These are phyloP conservation scores for Drosophila cardini DNA, from an alignment of 1,140 invertebrate species.

Conservation along the genomic window DNA sequence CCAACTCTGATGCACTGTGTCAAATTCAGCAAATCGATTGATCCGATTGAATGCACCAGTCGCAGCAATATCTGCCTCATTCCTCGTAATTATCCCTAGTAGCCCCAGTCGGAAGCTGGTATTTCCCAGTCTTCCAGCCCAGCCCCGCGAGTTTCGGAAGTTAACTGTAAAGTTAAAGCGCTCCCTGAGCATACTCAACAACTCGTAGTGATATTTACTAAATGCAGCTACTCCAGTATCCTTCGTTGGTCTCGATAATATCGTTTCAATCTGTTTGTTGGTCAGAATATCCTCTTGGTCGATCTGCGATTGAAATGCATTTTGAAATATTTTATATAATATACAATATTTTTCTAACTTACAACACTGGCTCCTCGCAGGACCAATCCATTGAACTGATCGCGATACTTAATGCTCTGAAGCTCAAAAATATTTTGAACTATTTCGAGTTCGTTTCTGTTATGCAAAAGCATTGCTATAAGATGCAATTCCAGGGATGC, in stretches of 20 bases:
- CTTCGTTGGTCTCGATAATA: slow-evolving; percentile 63
- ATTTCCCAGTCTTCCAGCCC: slow-evolving; percentile 76
- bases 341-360: slow-evolving; percentile 26
- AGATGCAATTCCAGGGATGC: slow-evolving; percentile 53
- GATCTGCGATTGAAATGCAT: slow-evolving; percentile 48
- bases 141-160: slow-evolving; percentile 79
- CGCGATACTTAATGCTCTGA: slow-evolving; percentile 60
- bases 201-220: slow-evolving; percentile 76
- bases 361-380: slow-evolving; percentile 71
- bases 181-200: slow-evolving; percentile 62
- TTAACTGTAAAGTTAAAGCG: slow-evolving; percentile 76
- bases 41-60: slow-evolving; percentile 74
- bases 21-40: slow-evolving; percentile 77
- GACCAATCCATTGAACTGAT: slow-evolving; percentile 64
- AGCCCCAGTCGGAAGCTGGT: slow-evolving; percentile 70
- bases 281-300: slow-evolving; percentile 70
- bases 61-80: slow-evolving; percentile 79
- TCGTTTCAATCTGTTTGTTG: slow-evolving; percentile 64
- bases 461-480: slow-evolving; percentile 37
- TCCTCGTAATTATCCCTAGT: slow-evolving; percentile 71
- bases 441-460: slow-evolving; percentile 12
- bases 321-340: neutral
- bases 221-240: slow-evolving; percentile 73
- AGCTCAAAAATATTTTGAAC: slow-evolving; percentile 54
- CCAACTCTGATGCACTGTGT: slow-evolving; percentile 80